Evolutionary conservation across 2,888 invertebrate species (phyloP).

Genomic region (Eudasyphora cyanicolor): DNA sequence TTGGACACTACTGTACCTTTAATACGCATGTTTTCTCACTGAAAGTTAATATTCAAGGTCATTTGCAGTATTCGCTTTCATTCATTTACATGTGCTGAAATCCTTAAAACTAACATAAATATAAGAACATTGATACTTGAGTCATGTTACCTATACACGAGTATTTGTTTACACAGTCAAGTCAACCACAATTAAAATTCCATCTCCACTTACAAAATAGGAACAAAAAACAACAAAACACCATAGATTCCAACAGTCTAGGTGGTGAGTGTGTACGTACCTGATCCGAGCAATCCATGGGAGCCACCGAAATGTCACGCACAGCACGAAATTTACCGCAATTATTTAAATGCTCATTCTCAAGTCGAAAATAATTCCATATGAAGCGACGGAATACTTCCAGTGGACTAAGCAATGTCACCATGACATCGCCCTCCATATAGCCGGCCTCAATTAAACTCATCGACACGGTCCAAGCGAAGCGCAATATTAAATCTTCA

Average conservation of each 20-base stretch:
- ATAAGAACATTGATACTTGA: not conserved
- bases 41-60: too few relatives aligned
- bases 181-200: too few relatives aligned
- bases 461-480: slow-evolving; percentile 88
- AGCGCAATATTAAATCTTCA: slow-evolving; percentile 89
- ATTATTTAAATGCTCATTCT: slow-evolving; percentile 94
- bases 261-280: slow-evolving; percentile 71
- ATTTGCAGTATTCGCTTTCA: too few relatives aligned
- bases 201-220: not conserved
- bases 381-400: slow-evolving; percentile 89
- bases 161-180: not conserved
- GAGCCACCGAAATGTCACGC: slow-evolving; percentile 90
- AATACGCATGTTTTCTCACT: too few relatives aligned
- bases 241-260: not conserved
- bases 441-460: slow-evolving; percentile 85
- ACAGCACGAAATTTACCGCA: slow-evolving; percentile 94
- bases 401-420: slow-evolving; percentile 84
- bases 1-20: too few relatives aligned
- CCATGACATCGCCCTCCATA: slow-evolving; percentile 85
- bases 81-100: too few relatives aligned
- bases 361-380: slow-evolving; percentile 94
- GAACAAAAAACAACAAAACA: not conserved
- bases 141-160: too few relatives aligned
- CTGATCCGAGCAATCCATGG: slow-evolving; percentile 88
- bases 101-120: not conserved